A percentile compares a stretch with the other conserved stretches of the same genome.
Conservation (phyloP, 2,888 invertebrate species). For the Lordiphosa andalusiaca region DNA sequence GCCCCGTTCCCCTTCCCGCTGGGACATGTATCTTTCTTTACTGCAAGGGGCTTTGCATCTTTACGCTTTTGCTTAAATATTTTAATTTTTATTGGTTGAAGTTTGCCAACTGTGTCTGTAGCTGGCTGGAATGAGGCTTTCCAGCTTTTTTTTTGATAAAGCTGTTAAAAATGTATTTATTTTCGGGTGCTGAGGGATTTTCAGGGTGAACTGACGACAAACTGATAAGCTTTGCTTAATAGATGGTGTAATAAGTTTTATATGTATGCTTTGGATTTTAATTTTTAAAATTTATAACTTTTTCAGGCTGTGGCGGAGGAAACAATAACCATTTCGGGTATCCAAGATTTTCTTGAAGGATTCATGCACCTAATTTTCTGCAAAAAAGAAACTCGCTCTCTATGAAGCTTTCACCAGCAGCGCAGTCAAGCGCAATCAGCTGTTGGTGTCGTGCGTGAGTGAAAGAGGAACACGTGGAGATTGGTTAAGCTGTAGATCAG, state of each 20-base stretch:
- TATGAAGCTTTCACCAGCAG: too few species aligned
- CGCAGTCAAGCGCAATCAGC: too few species aligned
- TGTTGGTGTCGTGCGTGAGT: too few species aligned
- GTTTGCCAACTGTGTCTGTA: slow-evolving; percentile 45
- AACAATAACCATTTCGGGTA: too few species aligned
- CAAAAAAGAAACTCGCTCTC: too few species aligned
- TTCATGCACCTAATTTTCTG: too few species aligned
- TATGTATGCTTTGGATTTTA: too few species aligned
- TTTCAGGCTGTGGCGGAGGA: too few species aligned
- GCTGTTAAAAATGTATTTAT: slow-evolving; percentile 69
- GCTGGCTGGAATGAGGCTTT: slow-evolving; percentile 26
- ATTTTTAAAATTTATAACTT: too few species aligned
- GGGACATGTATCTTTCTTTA: slow-evolving; percentile 66
- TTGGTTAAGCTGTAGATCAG: too few species aligned
- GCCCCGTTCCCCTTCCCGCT: neutral
- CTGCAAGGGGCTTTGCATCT: slow-evolving; percentile 68
- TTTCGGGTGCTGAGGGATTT: slow-evolving; percentile 44
- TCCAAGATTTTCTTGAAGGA: too few species aligned
- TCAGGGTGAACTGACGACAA: slow-evolving; percentile 5
- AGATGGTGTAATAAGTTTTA: slow-evolving; percentile 2
- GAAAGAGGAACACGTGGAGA: too few species aligned
- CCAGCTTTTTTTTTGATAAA: slow-evolving; percentile 54
- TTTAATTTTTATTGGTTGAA: slow-evolving; percentile 72
- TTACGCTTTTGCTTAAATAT: slow-evolving; percentile 71
- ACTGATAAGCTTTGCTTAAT: slow-evolving; percentile 11